Conservation (phyloP, 2,797 vertebrate species). For the Pipistrellus pygmaeus region DNA sequence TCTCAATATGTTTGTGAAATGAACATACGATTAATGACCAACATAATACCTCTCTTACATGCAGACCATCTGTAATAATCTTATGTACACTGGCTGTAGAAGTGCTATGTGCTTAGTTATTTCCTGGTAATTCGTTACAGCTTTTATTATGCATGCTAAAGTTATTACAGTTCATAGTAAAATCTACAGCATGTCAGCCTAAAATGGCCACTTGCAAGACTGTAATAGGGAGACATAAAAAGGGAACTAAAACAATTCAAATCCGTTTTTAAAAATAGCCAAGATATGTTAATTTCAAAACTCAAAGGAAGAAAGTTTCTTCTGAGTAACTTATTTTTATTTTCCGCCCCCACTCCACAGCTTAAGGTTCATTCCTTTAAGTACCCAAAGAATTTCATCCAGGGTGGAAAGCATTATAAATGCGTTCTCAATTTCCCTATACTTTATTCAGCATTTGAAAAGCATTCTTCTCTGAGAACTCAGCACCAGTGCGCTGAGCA, state of each 20-base stretch:
- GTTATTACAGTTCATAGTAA: not conserved
- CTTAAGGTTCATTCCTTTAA: constrained; percentile 20
- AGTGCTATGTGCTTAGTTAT: not conserved
- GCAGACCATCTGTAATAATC: not conserved
- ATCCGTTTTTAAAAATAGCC: constrained; percentile 38
- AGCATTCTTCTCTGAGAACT: constrained; percentile 25
- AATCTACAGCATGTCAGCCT: not conserved
- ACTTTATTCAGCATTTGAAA: not conserved
- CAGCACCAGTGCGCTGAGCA: not conserved
- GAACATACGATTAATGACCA: not conserved
- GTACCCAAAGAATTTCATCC: constrained; percentile 23
- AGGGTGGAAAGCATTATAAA: not conserved
- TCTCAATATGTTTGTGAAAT: not conserved
- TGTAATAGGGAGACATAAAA: constrained; percentile 18
- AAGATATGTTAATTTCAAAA: not conserved
- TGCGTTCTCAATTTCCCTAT: not conserved
- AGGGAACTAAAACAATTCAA: constrained; percentile 44
- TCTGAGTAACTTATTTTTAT: not conserved
- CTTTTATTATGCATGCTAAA: not conserved
- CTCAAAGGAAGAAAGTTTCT: not conserved
- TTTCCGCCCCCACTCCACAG: not conserved
- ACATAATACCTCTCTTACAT: not conserved
- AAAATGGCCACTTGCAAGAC: not conserved
- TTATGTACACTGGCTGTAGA: not conserved
- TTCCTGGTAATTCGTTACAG: not conserved